A percentile compares a stretch with the other conserved stretches of the same genome.
Conservation (phyloP, 2,888 invertebrate species). For the Deladenus siricidicola region DNA sequence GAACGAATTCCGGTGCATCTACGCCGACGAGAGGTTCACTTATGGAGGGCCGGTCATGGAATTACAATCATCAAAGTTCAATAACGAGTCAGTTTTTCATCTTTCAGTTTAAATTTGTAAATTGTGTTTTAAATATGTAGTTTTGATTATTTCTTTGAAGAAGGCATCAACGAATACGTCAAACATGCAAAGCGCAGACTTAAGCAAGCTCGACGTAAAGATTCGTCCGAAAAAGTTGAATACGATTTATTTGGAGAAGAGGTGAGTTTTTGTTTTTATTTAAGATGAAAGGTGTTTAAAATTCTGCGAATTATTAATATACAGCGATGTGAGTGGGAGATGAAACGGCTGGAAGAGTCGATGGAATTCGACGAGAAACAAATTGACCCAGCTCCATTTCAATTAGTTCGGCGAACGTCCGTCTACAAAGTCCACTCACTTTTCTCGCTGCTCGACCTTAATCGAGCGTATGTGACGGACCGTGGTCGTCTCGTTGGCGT, state of each 20-base stretch:
- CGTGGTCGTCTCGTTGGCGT: conserved; percentile 50
- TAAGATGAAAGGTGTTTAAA: conserved; percentile 1
- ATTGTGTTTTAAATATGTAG: not conserved
- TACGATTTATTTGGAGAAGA: conserved; percentile 42
- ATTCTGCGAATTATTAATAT: not conserved
- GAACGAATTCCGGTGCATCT: conserved; percentile 3
- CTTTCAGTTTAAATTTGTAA: not conserved
- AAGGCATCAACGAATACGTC: conserved; percentile 36
- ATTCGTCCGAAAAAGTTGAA: conserved; percentile 23
- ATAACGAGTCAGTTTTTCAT: conserved; percentile 13
- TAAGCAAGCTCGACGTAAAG: conserved; percentile 33
- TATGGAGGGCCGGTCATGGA: not conserved
- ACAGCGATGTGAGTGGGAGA: conserved; percentile 44
- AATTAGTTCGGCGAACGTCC: conserved; percentile 45
- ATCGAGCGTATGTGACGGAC: conserved; percentile 50
- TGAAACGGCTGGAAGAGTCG: conserved; percentile 27
- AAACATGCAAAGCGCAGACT: conserved; percentile 41
- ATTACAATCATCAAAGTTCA: conserved; percentile 20
- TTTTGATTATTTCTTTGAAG: conserved; percentile 14
- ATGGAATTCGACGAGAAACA: conserved; percentile 39
- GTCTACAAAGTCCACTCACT: conserved; percentile 50
- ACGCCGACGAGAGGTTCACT: not conserved
- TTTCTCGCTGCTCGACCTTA: conserved; percentile 49
- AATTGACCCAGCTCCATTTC: conserved; percentile 50
- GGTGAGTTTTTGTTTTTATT: conserved; percentile 9